A percentile compares a stretch with the other conserved stretches of the same genome.
These are phyloP conservation scores for Oasisia sp. DNA, from an alignment of 2,888 invertebrate genomes.

Conservation along the genomic window DNA sequence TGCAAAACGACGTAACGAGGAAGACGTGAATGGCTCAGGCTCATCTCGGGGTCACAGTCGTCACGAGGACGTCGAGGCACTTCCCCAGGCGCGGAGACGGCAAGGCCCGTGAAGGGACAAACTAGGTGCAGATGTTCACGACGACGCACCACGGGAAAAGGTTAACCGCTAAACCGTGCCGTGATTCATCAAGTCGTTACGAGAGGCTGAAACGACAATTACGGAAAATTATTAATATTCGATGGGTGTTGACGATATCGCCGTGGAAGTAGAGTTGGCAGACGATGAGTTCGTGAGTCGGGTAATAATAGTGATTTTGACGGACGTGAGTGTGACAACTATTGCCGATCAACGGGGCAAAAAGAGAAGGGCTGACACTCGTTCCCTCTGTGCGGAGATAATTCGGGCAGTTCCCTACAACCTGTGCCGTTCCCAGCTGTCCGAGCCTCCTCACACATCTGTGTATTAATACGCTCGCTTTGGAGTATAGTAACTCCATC, in stretches of 20 bases:
- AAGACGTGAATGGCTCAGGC: neutral
- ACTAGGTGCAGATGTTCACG: neutral
- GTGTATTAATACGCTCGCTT: no score
- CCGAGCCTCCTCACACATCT: no score
- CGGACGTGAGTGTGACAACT: neutral
- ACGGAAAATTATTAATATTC: neutral
- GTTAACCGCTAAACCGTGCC: neutral
- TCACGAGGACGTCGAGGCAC: neutral
- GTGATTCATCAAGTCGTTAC: neutral
- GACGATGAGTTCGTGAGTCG: neutral
- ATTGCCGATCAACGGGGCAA: neutral
- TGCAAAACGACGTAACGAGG: neutral
- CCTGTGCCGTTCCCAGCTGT: no score
- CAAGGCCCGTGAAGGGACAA: neutral
- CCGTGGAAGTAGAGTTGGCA: neutral
- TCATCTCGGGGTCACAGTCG: neutral
- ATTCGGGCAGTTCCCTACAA: no score
- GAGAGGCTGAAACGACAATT: neutral
- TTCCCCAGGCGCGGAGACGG: neutral
- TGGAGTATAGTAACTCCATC: no score
- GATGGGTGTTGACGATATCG: neutral
- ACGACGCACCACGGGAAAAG: neutral
- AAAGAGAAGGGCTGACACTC: neutral
- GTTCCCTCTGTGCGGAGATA: no score
- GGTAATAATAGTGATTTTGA: neutral